phyloP scores from a whole-genome alignment of 2,797 vertebrate genomes.

The Lepus oiostolus region DNA sequence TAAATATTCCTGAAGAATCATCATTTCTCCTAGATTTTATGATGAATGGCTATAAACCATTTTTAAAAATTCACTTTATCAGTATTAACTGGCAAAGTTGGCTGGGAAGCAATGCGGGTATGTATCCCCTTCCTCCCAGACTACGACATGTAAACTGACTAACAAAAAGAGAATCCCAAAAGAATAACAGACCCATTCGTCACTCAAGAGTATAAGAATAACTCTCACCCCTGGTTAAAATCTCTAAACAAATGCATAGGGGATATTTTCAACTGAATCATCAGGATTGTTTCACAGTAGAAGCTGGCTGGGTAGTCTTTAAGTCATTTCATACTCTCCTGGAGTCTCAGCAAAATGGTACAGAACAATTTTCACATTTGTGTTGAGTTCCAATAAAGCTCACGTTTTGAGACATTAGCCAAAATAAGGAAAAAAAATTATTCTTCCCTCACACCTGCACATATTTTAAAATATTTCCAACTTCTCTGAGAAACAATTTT shows the following conservation, averaged over 20 bases:
- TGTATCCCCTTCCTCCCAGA: neutral
- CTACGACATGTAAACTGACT: neutral
- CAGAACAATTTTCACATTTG: neutral
- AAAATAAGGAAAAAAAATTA: neutral
- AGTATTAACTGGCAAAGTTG: neutral
- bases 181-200: neutral
- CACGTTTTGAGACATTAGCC: neutral
- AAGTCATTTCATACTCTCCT: neutral
- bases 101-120: neutral
- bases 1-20: neutral
- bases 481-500: constrained; percentile 69
- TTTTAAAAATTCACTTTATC: neutral
- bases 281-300: neutral
- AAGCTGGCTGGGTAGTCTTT: neutral
- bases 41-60: neutral
- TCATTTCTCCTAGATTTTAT: constrained; percentile 23
- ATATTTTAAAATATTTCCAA: constrained; percentile 67
- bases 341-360: constrained; percentile 5
- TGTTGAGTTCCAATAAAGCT: neutral
- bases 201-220: neutral
- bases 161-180: neutral
- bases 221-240: neutral
- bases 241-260: neutral
- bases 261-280: neutral
- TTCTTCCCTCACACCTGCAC: constrained; percentile 53